Base-by-base conservation (phyloP, 2,797 vertebrate genomes). In the Hemibagrus guttatus region DNA sequence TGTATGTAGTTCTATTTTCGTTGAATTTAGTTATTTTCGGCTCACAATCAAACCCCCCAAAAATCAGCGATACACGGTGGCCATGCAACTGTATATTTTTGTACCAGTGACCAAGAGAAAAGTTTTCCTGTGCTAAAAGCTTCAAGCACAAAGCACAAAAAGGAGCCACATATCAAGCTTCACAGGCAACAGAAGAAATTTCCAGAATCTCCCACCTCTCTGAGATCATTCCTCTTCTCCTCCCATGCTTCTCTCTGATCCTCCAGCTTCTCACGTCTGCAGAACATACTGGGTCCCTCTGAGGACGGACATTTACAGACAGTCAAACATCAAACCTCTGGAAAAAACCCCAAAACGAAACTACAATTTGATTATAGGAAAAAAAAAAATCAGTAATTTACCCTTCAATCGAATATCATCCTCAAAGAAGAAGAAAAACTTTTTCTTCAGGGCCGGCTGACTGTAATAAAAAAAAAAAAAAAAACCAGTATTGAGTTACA, bases 341-440 rank as follows among this genome's bases (percentile, higher is more conserved):
- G 63, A 71, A 7, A 83, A 69, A 71, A 4, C 81, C n/a, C 2
- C 5, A 75, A 54, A 79, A 17, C 8, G 9, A 52, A 58, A 68
- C 39, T 2, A 16, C 35, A 21, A 17, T 64, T 19, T 12, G 21
- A 7, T 26, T n/a, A 59, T 9, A 46, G 17, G 39, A 83, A 42
- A 4, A 49, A 81, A 6, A 56, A 56, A 75, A 61, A 1, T 8
- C 21, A 12, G 14, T 49, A 26, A 31, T 83, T 58, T 93, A 98
- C 98, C 97, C 93, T 91, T 94, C 91, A 98, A 91, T 83, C 97
- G 93, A 90, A 92, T 91, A 87, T 99, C 97, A 6, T 94, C 94
- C 72, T 91, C 89, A 78, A 85, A 93, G 93, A 97, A 97, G 94
- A 99, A 98, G 94, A 99, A 98, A 82, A 94, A 93, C 4, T 89